A percentile compares a stretch with the other conserved stretches of the same genome.
Conservation (phyloP, 2,888 invertebrate genomes). For the Agrenia bidenticulata region DNA sequence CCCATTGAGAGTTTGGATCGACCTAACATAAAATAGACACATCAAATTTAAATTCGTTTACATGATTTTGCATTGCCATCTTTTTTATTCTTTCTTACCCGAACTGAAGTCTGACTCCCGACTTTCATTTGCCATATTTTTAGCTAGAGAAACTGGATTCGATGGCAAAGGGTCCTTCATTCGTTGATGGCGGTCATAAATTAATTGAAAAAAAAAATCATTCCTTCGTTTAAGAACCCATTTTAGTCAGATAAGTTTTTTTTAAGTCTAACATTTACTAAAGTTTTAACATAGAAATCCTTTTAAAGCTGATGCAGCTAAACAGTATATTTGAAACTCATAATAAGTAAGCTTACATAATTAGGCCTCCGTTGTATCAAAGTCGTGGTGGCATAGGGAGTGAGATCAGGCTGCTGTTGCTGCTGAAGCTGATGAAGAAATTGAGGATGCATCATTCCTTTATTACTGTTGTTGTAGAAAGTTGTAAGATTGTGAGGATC, state of each 20-base stretch:
- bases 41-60: constrained; percentile 30
- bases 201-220: constrained; percentile 7
- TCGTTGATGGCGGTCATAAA: too few species aligned
- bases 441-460: constrained; percentile 47
- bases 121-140: constrained; percentile 46
- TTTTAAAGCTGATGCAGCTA: constrained; percentile 1
- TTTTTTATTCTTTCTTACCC: constrained; percentile 36
- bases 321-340: background rate
- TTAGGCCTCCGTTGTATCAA: constrained; percentile 58
- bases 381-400: constrained; percentile 76
- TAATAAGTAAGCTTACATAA: constrained; percentile 45
- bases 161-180: constrained; percentile 52
- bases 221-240: background rate
- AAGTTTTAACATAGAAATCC: background rate
- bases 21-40: constrained; percentile 39
- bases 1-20: constrained; percentile 52
- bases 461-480: constrained; percentile 63
- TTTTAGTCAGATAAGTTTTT: background rate
- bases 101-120: constrained; percentile 53
- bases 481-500: constrained; percentile 66
- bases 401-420: constrained; percentile 63
- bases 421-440: constrained; percentile 33
- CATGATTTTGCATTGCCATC: background rate
- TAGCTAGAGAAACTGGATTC: constrained; percentile 42
- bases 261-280: background rate